phyloP scores from a whole-genome alignment of 2,113 vertebrate species.

The Chauna torquata region DNA sequence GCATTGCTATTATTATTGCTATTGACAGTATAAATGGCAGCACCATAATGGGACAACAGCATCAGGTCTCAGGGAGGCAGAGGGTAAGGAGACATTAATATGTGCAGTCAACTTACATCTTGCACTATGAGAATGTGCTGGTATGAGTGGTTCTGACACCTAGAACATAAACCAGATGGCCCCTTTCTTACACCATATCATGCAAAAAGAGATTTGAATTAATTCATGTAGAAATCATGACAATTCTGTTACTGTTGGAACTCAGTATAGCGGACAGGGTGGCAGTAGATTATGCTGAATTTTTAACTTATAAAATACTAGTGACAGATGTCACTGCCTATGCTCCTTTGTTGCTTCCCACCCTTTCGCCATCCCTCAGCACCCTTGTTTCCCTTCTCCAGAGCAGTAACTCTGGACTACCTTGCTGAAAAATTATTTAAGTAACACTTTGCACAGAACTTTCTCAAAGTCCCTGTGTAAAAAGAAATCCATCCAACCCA shows the following conservation, averaged over 20 bases:
- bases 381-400: background rate
- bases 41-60: conserved; percentile 33
- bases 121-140: conserved; percentile 3
- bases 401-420: background rate
- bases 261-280: conserved; percentile 48
- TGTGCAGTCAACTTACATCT: conserved; percentile 63
- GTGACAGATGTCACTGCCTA: conserved; percentile 56
- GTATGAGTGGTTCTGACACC: conserved; percentile 73
- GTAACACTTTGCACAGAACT: background rate
- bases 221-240: conserved; percentile 68
- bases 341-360: conserved; percentile 21
- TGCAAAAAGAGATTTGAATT: conserved; percentile 66
- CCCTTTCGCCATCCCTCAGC: background rate
- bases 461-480: background rate
- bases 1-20: background rate
- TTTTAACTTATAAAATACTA: conserved; percentile 53
- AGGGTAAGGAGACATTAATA: conserved; percentile 57
- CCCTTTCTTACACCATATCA: conserved; percentile 69
- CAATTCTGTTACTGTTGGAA: conserved; percentile 67
- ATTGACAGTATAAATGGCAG: conserved; percentile 13
- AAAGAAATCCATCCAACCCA: background rate
- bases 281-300: conserved; percentile 59
- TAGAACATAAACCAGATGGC: conserved; percentile 72
- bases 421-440: background rate
- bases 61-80: conserved; percentile 26